Evolutionary conservation across 2,797 vertebrate species (phyloP).

Genomic region (Leptoclinus maculatus): DNA sequence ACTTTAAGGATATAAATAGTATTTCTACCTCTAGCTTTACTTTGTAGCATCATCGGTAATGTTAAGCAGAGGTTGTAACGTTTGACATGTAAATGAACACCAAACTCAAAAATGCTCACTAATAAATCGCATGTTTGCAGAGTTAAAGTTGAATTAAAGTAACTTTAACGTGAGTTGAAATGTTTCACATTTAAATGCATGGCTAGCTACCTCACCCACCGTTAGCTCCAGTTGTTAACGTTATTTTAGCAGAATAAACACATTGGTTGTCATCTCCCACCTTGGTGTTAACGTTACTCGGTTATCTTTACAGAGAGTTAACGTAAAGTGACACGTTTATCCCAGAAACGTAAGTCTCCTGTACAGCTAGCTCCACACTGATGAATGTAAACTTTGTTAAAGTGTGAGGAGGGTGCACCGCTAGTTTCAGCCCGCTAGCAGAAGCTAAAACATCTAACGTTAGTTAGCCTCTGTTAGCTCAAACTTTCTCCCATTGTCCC

Average conservation of each 20-base stretch:
- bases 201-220: too few species aligned
- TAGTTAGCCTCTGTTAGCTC: constrained; percentile 67
- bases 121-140: not conserved
- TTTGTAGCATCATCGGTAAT: not conserved
- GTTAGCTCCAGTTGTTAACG: not conserved
- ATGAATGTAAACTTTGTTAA: not conserved
- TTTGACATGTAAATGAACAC: not conserved
- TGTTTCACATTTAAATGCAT: not conserved
- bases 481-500: constrained; percentile 79
- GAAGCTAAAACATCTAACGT: constrained; percentile 39
- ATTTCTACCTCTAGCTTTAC: not conserved
- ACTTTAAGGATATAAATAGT: not conserved
- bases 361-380: not conserved
- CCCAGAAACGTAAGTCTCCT: not conserved
- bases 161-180: not conserved
- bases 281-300: not conserved
- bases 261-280: not conserved
- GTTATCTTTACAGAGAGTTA: not conserved
- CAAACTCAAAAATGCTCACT: not conserved
- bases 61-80: not conserved
- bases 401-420: not conserved
- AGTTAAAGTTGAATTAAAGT: not conserved
- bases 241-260: not conserved
- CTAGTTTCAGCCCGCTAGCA: constrained; percentile 13
- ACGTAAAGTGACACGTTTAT: not conserved